Evolutionary conservation across 2,113 vertebrate species (phyloP).

Genomic region (Haliaeetus leucogaster): DNA sequence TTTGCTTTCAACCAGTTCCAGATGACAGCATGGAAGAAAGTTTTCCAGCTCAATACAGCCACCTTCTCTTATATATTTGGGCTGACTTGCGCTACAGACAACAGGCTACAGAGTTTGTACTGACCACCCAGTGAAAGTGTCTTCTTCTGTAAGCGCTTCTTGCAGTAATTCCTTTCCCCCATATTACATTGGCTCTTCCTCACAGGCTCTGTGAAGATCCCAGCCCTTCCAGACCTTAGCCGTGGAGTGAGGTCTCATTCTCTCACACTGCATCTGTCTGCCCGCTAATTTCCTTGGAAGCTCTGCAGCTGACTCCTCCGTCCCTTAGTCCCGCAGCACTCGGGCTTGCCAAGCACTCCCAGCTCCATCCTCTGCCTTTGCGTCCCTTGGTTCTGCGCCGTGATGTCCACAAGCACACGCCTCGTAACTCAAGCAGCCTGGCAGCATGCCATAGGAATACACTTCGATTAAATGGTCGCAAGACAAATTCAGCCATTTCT

Average conservation of each 20-base stretch:
- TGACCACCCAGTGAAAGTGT: neutral
- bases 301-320: neutral
- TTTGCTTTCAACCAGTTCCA: slow-evolving; percentile 43
- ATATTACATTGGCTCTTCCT: neutral
- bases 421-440: neutral
- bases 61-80: neutral
- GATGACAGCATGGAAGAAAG: slow-evolving; percentile 12
- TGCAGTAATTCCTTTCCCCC: neutral
- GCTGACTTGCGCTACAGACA: neutral
- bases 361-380: neutral
- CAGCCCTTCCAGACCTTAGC: neutral
- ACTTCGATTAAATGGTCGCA: neutral
- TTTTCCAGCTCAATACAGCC: neutral
- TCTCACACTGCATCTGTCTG: neutral
- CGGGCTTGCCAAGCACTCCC: neutral
- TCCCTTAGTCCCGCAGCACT: neutral
- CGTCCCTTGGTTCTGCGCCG: neutral
- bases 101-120: neutral
- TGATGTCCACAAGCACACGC: neutral
- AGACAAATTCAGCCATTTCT: neutral
- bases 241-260: neutral
- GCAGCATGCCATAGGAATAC: neutral
- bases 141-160: neutral
- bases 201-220: neutral
- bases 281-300: neutral